Percentiles rank a stretch among this genome's conserved stretches.
phyloP scores from a whole-genome alignment of 2,888 invertebrate species.

The Patella pellucida region DNA sequence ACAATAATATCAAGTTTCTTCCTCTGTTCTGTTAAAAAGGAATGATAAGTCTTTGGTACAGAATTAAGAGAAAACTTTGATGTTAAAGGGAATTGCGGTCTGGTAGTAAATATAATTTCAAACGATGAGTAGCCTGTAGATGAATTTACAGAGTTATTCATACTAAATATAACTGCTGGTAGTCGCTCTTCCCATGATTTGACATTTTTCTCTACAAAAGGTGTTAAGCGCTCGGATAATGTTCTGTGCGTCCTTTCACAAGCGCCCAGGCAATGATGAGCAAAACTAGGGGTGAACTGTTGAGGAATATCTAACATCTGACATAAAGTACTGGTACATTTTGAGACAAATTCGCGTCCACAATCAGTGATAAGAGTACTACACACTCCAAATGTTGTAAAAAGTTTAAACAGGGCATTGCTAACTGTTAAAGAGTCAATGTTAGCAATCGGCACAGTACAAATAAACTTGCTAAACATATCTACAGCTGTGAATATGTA shows the following conservation, averaged over 20 bases:
- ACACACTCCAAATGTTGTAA: slow-evolving; percentile 25
- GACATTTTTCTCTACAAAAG: slow-evolving; percentile 20
- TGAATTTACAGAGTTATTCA: slow-evolving; percentile 24
- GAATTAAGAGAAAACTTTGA: not conserved
- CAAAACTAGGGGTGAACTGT: slow-evolving; percentile 23
- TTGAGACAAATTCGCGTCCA: not conserved
- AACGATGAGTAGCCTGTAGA: slow-evolving; percentile 21
- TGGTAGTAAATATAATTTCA: not conserved
- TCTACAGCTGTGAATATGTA: slow-evolving; percentile 24
- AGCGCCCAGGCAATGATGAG: slow-evolving; percentile 33
- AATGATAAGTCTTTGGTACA: not conserved
- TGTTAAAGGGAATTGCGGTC: too few species aligned
- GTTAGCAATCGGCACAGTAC: slow-evolving; percentile 19
- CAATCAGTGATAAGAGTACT: slow-evolving; percentile 18
- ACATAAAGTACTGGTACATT: not conserved
- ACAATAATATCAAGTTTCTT: not conserved
- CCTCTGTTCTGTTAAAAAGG: not conserved
- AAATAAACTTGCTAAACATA: slow-evolving; percentile 20
- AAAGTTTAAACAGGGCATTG: too few species aligned
- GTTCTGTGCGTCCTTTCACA: slow-evolving; percentile 30
- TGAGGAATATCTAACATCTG: not conserved
- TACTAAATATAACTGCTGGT: slow-evolving; percentile 25
- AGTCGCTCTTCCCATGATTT: slow-evolving; percentile 26
- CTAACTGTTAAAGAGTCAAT: slow-evolving; percentile 22
- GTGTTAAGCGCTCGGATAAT: slow-evolving; percentile 29